A percentile compares a stretch with the other conserved stretches of the same genome.
These are phyloP conservation scores for Ruditapes philippinarum DNA, from an alignment of 1,140 invertebrate species.

Conservation along the genomic window DNA sequence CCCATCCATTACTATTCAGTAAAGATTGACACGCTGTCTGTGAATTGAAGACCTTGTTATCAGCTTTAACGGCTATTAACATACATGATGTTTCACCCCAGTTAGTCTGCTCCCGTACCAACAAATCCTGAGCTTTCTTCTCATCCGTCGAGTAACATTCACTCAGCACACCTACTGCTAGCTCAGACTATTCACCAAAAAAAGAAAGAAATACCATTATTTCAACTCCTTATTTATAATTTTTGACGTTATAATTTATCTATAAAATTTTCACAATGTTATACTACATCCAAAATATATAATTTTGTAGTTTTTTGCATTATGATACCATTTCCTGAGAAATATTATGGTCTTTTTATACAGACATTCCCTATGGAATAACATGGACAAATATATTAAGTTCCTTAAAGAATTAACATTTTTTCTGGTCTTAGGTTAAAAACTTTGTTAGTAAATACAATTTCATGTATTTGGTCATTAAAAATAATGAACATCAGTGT, in stretches of 20 bases:
- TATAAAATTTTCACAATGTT: background rate
- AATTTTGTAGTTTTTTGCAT: background rate
- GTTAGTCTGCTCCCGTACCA: conserved; percentile 79
- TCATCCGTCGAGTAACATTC: conserved; percentile 84
- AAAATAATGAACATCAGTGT: too few relatives aligned
- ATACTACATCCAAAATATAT: background rate
- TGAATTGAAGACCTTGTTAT: conserved; percentile 85
- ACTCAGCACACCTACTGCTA: conserved; percentile 84
- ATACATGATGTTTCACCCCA: conserved; percentile 83
- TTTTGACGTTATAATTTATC: background rate
- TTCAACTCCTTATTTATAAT: background rate
- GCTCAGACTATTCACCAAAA: conserved; percentile 81
- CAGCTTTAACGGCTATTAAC: conserved; percentile 82
- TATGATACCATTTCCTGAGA: background rate
- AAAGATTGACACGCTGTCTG: conserved; percentile 85
- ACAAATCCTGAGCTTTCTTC: conserved; percentile 79
- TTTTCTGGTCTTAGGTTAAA: too few relatives aligned
- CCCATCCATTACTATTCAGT: conserved; percentile 86
- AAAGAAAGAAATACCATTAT: background rate
- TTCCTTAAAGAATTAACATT: too few relatives aligned
- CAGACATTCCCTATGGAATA: background rate
- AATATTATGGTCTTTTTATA: background rate
- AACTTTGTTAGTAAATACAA: too few relatives aligned
- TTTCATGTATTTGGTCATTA: too few relatives aligned
- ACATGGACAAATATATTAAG: too few relatives aligned